Base-by-base conservation (phyloP, 2,888 invertebrate species). In the Geotrupes spiniger region DNA sequence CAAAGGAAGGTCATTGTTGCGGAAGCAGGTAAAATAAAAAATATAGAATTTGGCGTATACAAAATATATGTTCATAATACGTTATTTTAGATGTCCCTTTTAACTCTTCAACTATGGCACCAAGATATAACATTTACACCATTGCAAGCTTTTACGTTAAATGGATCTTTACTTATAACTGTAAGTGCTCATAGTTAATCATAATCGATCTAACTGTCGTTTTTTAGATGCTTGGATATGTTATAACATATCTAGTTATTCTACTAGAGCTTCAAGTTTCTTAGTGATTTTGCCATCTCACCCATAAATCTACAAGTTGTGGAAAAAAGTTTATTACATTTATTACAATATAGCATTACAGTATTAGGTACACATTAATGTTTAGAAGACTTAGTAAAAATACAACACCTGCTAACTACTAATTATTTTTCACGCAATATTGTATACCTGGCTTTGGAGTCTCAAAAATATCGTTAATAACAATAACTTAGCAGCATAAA, bases 281-380 rank as follows among this genome's bases (percentile, higher is more conserved):
- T 3, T 17, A 36, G 15, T 10, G n/a, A 29, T 9, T 26, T 27
- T 12, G 4, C 14, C 6, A 10, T 26, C 11, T 8, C 25, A 36
- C 12, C 8, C 28, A 2, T 42, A 42, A 26, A 6, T 55, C 76
- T 78, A 62, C 71, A 80, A 92, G n/a, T n/a, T 21, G 6, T 21
- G 21, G 21, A 21, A 21, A 4, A 4, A 4, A 4, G 3, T 21
- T 21, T 21, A 21, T 21, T 21, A 21, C 21, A 21, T 21, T 21
- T 21, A 21, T 21, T 21, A 6, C 21, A 21, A 21, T 21, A 21
- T 6, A 21, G 6, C 6, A 6, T 21, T 21, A n/a, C n/a, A 21
- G 21, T 21, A 21, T 21, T 21, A 21, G 21, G 6, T 21, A 21
- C 21, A 21, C 21, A 21, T 21, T 21, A 4, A 21, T 21, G 6